Percentiles rank a stretch among this genome's conserved stretches.
phyloP scores from a whole-genome alignment of 2,797 vertebrate species.

The Chanos chanos region DNA sequence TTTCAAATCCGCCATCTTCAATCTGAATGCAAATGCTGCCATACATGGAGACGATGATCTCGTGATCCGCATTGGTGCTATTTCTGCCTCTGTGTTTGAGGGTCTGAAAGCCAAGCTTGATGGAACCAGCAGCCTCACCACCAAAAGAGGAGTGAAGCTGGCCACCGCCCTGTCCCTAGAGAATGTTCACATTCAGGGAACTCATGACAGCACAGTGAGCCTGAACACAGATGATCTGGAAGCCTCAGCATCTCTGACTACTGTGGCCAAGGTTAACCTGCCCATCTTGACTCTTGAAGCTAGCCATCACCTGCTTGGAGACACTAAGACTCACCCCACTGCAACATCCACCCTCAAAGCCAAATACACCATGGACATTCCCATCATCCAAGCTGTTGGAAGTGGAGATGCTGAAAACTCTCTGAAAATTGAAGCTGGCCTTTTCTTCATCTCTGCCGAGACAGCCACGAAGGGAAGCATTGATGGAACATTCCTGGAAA shows the following conservation, averaged over 20 bases:
- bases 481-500: slow-evolving; percentile 66
- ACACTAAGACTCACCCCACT: slow-evolving; percentile 75
- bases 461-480: slow-evolving; percentile 67
- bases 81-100: slow-evolving; percentile 79
- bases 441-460: slow-evolving; percentile 77
- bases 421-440: slow-evolving; percentile 74
- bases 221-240: slow-evolving; percentile 75
- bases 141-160: slow-evolving; percentile 83
- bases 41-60: slow-evolving; percentile 83
- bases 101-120: slow-evolving; percentile 82
- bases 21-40: slow-evolving; percentile 77
- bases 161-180: slow-evolving; percentile 82
- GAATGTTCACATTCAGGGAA: slow-evolving; percentile 69
- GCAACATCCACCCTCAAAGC: slow-evolving; percentile 71
- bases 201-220: slow-evolving; percentile 80
- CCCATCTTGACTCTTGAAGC: slow-evolving; percentile 72
- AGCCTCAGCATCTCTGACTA: slow-evolving; percentile 61
- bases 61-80: slow-evolving; percentile 76
- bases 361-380: slow-evolving; percentile 69
- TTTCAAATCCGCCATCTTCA: slow-evolving; percentile 87
- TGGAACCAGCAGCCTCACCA: slow-evolving; percentile 82
- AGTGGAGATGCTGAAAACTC: slow-evolving; percentile 70
- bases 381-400: slow-evolving; percentile 63
- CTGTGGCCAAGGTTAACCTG: slow-evolving; percentile 66
- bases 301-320: slow-evolving; percentile 79